Percentiles rank a stretch among this genome's conserved stretches.
Evolutionary conservation across 2,888 invertebrate genomes (phyloP).

Genomic region (Cataglyphis cursor): DNA sequence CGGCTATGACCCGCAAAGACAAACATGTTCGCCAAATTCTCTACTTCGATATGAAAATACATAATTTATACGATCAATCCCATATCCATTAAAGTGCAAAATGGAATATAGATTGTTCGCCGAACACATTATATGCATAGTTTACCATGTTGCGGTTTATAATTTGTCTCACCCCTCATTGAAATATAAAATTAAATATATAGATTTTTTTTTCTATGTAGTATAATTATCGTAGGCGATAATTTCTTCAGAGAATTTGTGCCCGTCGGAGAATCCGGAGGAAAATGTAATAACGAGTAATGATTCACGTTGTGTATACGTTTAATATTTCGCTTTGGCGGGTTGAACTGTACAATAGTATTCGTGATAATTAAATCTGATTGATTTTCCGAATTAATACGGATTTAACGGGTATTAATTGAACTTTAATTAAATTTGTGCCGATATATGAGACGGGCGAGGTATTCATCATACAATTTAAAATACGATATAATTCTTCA

Average conservation of each 20-base stretch:
- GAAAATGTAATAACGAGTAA: constrained; percentile 51
- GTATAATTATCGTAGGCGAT: neutral
- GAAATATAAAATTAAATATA: constrained; percentile 50
- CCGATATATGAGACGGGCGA: constrained; percentile 38
- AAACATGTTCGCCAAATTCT: constrained; percentile 44
- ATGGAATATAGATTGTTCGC: neutral
- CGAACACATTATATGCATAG: constrained; percentile 22
- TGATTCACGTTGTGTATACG: constrained; percentile 43
- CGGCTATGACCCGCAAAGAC: constrained; percentile 13
- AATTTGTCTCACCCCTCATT: constrained; percentile 58
- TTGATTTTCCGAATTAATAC: constrained; percentile 73
- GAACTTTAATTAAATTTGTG: constrained; percentile 68
- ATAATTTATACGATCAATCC: neutral
- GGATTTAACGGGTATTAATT: constrained; percentile 67
- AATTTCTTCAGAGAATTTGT: constrained; percentile 30
- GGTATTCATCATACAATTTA: constrained; percentile 47
- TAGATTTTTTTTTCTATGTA: neutral
- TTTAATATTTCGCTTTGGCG: constrained; percentile 53
- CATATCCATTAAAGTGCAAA: constrained; percentile 5
- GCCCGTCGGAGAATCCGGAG: constrained; percentile 13
- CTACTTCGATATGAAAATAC: constrained; percentile 17
- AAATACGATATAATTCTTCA: constrained; percentile 52
- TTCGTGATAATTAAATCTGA: constrained; percentile 65
- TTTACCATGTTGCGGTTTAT: constrained; percentile 42
- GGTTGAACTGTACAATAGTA: constrained; percentile 41